phyloP scores from a whole-genome alignment of 2,113 vertebrate genomes.

The Balaeniceps rex region DNA sequence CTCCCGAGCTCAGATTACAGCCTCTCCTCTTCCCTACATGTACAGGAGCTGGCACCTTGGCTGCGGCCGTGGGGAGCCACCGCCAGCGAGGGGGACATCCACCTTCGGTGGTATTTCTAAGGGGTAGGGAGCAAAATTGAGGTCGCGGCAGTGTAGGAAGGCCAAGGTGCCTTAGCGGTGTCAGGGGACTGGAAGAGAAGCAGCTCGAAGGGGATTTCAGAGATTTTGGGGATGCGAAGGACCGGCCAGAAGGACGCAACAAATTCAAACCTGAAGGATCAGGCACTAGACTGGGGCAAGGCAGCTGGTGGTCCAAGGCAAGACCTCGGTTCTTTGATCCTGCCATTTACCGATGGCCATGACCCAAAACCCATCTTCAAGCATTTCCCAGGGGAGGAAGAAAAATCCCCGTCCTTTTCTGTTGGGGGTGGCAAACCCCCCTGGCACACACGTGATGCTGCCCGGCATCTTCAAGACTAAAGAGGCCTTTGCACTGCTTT shows the following conservation, averaged over 20 bases:
- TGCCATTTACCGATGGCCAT: background rate
- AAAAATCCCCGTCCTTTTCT: background rate
- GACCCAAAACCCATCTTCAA: background rate
- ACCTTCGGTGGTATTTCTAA: background rate
- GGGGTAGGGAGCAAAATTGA: background rate
- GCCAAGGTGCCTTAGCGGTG: background rate
- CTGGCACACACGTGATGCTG: background rate
- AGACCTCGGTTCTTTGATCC: background rate
- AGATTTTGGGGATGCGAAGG: background rate
- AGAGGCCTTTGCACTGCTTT: background rate
- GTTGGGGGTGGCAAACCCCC: background rate
- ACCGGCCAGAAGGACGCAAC: background rate
- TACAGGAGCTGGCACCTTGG: constrained; percentile 15
- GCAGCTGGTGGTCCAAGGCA: background rate
- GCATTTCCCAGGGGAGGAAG: background rate
- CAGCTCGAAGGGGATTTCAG: background rate
- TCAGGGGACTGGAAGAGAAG: background rate
- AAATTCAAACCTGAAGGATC: background rate
- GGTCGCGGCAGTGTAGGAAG: background rate
- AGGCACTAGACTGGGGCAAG: background rate
- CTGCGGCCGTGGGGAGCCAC: background rate
- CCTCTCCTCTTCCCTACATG: constrained; percentile 42
- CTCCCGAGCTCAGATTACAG: constrained; percentile 37
- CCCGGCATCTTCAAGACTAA: background rate
- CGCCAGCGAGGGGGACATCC: background rate